Evolutionary conservation across 2,888 invertebrate species (phyloP), one percentile per base, ranked within the genome.

Genomic region (Eilema depressum): DNA sequence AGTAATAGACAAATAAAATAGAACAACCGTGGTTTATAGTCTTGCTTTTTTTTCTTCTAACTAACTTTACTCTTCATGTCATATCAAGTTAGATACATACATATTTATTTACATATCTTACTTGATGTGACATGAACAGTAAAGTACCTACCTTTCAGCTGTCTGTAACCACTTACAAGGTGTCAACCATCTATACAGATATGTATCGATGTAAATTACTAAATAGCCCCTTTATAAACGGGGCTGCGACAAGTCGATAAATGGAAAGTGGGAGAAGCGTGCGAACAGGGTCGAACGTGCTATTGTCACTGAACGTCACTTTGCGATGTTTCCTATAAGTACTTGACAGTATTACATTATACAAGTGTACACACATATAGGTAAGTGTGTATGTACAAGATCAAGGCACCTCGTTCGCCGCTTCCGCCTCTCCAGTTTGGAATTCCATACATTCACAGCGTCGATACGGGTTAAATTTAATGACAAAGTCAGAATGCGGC

Each of bases 261-360:
- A 87, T 89, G 90, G 88, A 91, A 91, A 92, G 91, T 90, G 88
- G 89, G 89, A 89, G 89, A 90, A 85, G 88, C 92, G 92, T 94
- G 94, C 88, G 94, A 95, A 94, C 90, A 93, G 89, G 93, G 93
- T 91, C 93, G 89, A 85, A 88, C 87, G 87, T 87, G 89, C 88
- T 84, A 93, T 93, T 93, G 94, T 93, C 91, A 88, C 87, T 83
- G 79, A 83, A 79, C 85, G 87, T 89, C 90, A 91, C 89, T 89
- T 84, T 78, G 86, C 86, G 86, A 91, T 86, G 86, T 89, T 89
- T 90, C 87, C 88, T 89, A 85, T 86, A 66, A 56, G 66, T 57
- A 86, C 84, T 84, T 74, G 74, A 77, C 68, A 72, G 71, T 75
- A 66, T 76, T n/a, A 53, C 53, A 53, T 53, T 75, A 56, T 73